These are phyloP conservation scores for Myrmophylax atrothorax DNA, from an alignment of 2,113 vertebrate genomes.

Conservation along the genomic window DNA sequence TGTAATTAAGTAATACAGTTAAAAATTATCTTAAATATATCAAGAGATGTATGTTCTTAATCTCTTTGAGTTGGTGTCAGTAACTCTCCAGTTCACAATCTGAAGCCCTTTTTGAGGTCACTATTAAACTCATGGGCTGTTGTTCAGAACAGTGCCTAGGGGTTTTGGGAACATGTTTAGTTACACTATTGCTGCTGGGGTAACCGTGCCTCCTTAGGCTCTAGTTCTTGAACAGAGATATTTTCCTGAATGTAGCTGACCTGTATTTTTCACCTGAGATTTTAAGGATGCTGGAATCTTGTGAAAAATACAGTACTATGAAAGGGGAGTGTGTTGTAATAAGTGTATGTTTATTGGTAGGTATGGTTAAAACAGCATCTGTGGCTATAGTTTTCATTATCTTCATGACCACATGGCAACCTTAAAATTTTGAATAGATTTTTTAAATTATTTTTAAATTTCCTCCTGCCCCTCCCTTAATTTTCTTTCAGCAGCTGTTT, in stretches of 20 bases:
- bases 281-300: background rate
- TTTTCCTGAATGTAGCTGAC: background rate
- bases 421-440: background rate
- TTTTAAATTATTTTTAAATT: background rate
- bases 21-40: background rate
- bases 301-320: background rate
- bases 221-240: background rate
- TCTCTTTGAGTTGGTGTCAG: background rate
- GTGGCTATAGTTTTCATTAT: background rate
- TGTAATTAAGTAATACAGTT: background rate
- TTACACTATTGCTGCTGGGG: background rate
- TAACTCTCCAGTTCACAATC: rapidly evolving
- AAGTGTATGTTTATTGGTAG: background rate
- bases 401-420: background rate
- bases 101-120: background rate
- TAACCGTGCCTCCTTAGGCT: background rate
- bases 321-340: background rate
- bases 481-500: background rate
- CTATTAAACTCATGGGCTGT: background rate
- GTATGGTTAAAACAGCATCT: background rate
- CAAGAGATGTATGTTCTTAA: background rate
- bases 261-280: background rate
- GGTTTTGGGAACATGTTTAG: background rate
- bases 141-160: background rate
- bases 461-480: rapidly evolving